These are phyloP conservation scores for Corbicula japonica DNA, from an alignment of 2,888 invertebrate species.

Conservation along the genomic window DNA sequence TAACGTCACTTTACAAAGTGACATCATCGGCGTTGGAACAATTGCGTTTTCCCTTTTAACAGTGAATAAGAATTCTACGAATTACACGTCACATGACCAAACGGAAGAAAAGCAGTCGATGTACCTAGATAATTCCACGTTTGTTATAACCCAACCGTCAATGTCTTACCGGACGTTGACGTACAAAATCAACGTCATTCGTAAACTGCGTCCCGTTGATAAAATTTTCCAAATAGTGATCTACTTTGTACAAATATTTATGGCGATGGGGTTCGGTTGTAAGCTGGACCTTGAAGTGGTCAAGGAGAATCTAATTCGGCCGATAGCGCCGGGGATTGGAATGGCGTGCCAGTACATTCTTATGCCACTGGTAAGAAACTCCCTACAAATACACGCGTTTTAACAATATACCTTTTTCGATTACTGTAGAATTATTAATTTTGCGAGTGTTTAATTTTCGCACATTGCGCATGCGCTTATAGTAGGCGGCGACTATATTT, in stretches of 20 bases:
- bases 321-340: constrained; percentile 87
- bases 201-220: constrained; percentile 70
- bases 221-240: constrained; percentile 83
- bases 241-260: constrained; percentile 82
- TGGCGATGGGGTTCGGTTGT: constrained; percentile 87
- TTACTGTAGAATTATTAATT: not conserved
- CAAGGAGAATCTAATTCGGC: constrained; percentile 86
- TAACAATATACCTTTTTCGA: not conserved
- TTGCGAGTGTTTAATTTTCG: no score
- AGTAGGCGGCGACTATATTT: no score
- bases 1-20: constrained; percentile 32
- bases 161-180: constrained; percentile 6
- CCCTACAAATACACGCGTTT: not conserved
- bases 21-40: constrained; percentile 27
- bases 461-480: no score
- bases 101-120: not conserved
- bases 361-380: constrained; percentile 87
- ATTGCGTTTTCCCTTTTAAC: constrained; percentile 16
- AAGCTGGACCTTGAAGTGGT: constrained; percentile 86
- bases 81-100: not conserved
- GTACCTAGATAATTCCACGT: constrained; percentile 8
- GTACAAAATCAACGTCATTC: constrained; percentile 66
- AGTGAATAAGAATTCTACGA: not conserved
- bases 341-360: constrained; percentile 87
- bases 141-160: constrained; percentile 3